A percentile compares a stretch with the other conserved stretches of the same genome.
These are phyloP conservation scores for Heteropelma amictum DNA, from an alignment of 2,888 invertebrate genomes.

Conservation along the genomic window DNA sequence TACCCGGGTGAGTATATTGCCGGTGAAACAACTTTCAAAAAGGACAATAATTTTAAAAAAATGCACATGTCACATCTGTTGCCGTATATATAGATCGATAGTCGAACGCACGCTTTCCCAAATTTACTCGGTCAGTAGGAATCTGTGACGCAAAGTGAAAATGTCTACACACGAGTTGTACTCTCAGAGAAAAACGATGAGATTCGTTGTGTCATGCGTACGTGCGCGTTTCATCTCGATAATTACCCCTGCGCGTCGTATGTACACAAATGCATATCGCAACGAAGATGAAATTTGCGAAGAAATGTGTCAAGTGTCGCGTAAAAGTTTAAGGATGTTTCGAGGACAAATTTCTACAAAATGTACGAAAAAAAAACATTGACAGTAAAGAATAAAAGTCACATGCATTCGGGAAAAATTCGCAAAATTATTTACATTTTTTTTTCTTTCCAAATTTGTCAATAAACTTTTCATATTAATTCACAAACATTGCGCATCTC, in stretches of 20 bases:
- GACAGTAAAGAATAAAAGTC: no score
- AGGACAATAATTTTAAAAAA: no score
- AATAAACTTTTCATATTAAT: constrained; percentile 10
- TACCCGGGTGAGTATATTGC: constrained; percentile 85
- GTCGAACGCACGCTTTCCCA: constrained; percentile 53
- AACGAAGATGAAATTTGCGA: constrained; percentile 24
- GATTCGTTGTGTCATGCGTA: background rate
- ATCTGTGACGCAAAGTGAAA: constrained; percentile 73
- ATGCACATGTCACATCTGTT: no score
- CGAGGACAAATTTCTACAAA: no score
- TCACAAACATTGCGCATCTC: constrained; percentile 27
- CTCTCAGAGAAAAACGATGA: constrained; percentile 8
- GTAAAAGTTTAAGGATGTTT: no score
- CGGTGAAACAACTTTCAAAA: no score
- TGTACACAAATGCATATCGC: background rate
- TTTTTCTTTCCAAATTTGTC: background rate
- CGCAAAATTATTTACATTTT: no score
- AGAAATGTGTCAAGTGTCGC: background rate
- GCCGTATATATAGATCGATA: background rate
- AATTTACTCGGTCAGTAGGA: constrained; percentile 73
- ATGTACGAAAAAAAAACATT: no score
- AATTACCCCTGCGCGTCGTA: background rate
- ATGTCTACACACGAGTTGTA: constrained; percentile 57
- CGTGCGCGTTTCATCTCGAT: background rate
- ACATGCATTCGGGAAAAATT: no score